phyloP scores from a whole-genome alignment of 2,113 vertebrate species.

The Ophthalmolycus amberensis region DNA sequence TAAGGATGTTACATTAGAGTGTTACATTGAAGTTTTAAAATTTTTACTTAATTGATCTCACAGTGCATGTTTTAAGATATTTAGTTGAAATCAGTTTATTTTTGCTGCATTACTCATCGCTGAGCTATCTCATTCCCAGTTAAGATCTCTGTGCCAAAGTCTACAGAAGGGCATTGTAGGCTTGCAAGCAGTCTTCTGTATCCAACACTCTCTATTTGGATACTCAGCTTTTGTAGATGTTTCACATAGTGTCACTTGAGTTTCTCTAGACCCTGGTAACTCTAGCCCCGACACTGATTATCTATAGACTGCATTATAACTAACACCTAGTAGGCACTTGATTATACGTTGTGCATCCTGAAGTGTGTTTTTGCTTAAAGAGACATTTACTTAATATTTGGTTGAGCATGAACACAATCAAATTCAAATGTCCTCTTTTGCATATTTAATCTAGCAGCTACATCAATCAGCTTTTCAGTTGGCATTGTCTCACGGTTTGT shows the following conservation, averaged over 20 bases:
- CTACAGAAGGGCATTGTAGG: constrained; percentile 66
- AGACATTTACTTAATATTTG: not conserved
- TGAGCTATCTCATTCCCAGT: constrained; percentile 35
- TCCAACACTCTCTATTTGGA: constrained; percentile 53
- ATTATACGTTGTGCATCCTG: not conserved
- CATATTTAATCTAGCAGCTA: not conserved
- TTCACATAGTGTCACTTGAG: constrained; percentile 35
- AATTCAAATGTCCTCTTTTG: not conserved
- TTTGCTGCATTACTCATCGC: constrained; percentile 26
- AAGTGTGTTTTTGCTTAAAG: not conserved
- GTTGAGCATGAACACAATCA: not conserved
- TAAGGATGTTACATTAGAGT: not conserved
- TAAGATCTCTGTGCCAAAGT: constrained; percentile 32
- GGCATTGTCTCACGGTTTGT: not conserved
- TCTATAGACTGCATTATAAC: constrained; percentile 4
- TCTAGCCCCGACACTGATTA: constrained; percentile 2
- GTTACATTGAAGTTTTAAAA: not conserved
- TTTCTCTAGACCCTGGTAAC: constrained; percentile 31
- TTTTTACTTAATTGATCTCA: not conserved
- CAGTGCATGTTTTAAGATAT: not conserved
- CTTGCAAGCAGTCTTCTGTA: constrained; percentile 29
- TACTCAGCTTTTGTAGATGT: constrained; percentile 34
- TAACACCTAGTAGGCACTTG: not conserved
- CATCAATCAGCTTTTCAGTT: not conserved
- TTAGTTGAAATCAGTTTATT: constrained; percentile 41